A percentile compares a stretch with the other conserved stretches of the same genome.
Evolutionary conservation across 2,888 invertebrate species (phyloP).

Genomic region (Timema cristinae): DNA sequence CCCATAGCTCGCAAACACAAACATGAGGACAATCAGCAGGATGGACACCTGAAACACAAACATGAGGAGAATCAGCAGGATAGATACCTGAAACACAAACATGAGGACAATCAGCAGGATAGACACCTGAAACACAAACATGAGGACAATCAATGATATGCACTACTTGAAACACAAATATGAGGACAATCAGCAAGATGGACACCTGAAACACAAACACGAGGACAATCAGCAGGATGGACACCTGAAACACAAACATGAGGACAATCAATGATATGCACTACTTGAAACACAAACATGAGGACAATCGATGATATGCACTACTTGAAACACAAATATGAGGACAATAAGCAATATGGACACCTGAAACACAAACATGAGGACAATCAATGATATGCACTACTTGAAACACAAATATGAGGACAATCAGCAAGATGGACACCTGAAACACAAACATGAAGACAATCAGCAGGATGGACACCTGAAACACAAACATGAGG

Average conservation of each 20-base stretch:
- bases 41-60: constrained; percentile 87
- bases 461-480: no score
- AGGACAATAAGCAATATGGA: constrained; percentile 93
- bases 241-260: constrained; percentile 61
- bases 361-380: constrained; percentile 56
- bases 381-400: no score
- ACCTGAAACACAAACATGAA: no score
- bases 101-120: constrained; percentile 93
- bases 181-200: no score
- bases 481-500: no score
- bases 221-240: constrained; percentile 89
- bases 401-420: no score
- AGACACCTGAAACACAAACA: constrained; percentile 66
- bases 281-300: no score
- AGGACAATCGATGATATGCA: no score
- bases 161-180: no score
- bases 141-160: no score
- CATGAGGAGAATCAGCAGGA: constrained; percentile 92
- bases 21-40: constrained; percentile 93
- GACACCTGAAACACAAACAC: constrained; percentile 84
- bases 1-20: constrained; percentile 98
- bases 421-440: no score
- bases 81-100: constrained; percentile 98
- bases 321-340: constrained; percentile 85
- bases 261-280: no score